Conservation (phyloP, 2,113 vertebrate genomes). For the Stomatorhinus ivindoensis region DNA sequence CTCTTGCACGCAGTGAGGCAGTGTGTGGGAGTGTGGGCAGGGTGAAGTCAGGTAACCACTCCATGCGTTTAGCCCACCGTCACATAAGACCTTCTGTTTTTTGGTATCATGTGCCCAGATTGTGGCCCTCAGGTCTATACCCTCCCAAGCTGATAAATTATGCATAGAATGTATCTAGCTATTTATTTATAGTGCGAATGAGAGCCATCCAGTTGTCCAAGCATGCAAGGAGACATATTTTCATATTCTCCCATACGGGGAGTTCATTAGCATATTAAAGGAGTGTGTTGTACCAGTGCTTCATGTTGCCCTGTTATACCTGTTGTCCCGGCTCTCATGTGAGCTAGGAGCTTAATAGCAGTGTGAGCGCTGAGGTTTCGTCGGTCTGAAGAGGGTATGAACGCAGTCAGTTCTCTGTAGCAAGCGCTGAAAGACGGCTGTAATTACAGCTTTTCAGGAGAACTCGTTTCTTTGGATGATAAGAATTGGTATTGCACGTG, state of each 20-base stretch:
- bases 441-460: neutral
- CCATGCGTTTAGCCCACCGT: neutral
- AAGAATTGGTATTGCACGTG: neutral
- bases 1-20: neutral
- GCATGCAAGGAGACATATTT: neutral
- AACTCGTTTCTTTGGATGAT: neutral
- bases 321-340: neutral
- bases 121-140: neutral
- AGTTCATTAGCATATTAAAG: neutral
- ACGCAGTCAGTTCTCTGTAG: neutral
- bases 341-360: neutral
- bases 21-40: neutral
- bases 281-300: neutral
- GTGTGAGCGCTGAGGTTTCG: neutral
- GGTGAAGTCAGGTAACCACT: neutral
- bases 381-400: neutral
- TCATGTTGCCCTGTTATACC: neutral
- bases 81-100: neutral
- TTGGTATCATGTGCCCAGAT: neutral
- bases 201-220: neutral
- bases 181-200: neutral
- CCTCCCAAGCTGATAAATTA: neutral
- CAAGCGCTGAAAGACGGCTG: neutral
- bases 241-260: neutral
- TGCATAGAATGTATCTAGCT: neutral